Base-by-base conservation (phyloP, 2,797 vertebrate species). In the Perodicticus potto region DNA sequence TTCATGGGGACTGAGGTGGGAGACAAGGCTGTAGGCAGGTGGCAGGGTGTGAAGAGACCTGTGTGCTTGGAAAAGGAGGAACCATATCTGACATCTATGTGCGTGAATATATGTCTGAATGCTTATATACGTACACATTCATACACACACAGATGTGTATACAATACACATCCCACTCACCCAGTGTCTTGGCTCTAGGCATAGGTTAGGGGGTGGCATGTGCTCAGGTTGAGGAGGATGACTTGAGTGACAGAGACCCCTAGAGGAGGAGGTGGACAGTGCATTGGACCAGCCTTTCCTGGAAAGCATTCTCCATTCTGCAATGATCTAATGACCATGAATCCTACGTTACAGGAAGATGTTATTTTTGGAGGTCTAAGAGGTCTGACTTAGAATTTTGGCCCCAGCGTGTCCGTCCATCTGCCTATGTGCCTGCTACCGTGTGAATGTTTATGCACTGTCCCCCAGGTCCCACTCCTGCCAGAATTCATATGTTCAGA, bases 101-200 rank as follows among this genome's bases (percentile, higher is more conserved):
- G 7, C 55, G 53, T 17, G 23, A 17, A 7, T 5, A 0, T 82
- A 13, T 63, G 25, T 73, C 23, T 27, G 27, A 14, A 14, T 10
- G 65, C 32, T 22, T 10, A 37, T 5, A 29, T 13, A 23, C 19
- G 6, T 17, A 4, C 6, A 10, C 3, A 0, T 4, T 11, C 3
- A 29, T 14, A 70, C 1, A 45, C 17, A 34, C 25, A 19, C 5
- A n/a, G 5, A 19, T 45, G 4, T 22, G 2, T 63, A 9, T 29
- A 14, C 7, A 17, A 40, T 9, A 23, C 12, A 14, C 6, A 14
- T 17, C 13, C 63, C 63, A n/a, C 32, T n/a, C 7, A 59, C 8
- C n/a, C 2, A 16, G 3, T 0, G 4, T 53, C 34, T 40, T 11
- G 76, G 55, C 63, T 78, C 12, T 73, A 23, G 45, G 43, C 67